These are phyloP conservation scores for Catalaphyllia jardinei DNA, from an alignment of 64 coral and sea anemone species.

Conservation along the genomic window DNA sequence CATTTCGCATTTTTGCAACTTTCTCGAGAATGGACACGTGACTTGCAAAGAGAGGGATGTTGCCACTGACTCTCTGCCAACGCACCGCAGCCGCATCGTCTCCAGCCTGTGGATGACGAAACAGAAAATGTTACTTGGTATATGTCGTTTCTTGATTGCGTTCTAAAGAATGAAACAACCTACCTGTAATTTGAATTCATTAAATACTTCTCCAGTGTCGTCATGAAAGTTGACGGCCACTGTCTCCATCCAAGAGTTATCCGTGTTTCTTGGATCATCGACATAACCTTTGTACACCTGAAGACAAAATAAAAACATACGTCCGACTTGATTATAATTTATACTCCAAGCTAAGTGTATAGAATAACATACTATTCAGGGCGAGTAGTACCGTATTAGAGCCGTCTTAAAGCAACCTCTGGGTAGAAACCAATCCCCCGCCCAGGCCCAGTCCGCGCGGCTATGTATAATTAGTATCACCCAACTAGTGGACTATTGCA, in stretches of 20 bases:
- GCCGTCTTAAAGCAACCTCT: too few relatives aligned
- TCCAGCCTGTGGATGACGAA: constrained; percentile 73
- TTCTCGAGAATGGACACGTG: constrained; percentile 94
- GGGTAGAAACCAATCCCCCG: too few relatives aligned
- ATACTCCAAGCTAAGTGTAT: too few relatives aligned
- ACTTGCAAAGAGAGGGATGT: constrained; percentile 96
- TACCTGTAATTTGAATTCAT: constrained; percentile 91
- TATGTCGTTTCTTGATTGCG: neutral
- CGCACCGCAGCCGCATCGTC: constrained; percentile 98
- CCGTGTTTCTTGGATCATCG: constrained; percentile 96
- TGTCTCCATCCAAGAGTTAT: constrained; percentile 97
- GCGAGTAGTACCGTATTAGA: too few relatives aligned
- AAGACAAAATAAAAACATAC: neutral
- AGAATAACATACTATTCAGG: too few relatives aligned
- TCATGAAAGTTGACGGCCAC: constrained; percentile 96
- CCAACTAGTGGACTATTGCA: too few relatives aligned
- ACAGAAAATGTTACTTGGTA: neutral
- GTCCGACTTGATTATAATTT: neutral
- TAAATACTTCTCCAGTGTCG: constrained; percentile 92
- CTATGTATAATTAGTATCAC: too few relatives aligned
- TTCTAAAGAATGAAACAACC: neutral
- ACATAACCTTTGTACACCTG: constrained; percentile 99
- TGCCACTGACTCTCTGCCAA: constrained; percentile 98
- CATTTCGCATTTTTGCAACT: constrained; percentile 88
- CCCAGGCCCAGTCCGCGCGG: too few relatives aligned